These are phyloP conservation scores for Chymomyza procnemis DNA, from an alignment of 2,888 invertebrate genomes.

Conservation along the genomic window DNA sequence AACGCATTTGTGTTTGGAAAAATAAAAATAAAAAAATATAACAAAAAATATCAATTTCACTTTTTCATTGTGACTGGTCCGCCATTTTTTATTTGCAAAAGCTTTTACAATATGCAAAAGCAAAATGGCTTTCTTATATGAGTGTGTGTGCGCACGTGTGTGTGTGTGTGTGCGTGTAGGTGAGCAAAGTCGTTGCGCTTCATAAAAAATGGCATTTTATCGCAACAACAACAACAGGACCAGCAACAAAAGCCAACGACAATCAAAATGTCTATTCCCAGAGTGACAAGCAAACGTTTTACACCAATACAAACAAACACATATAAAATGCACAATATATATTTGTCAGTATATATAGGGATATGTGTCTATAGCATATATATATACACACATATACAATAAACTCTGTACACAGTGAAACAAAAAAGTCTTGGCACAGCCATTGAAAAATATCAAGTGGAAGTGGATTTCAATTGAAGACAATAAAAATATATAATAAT, in stretches of 20 bases:
- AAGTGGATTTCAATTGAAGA: too few relatives aligned
- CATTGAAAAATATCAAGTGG: too few relatives aligned
- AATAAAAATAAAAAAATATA: not conserved
- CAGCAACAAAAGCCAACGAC: constrained; percentile 45
- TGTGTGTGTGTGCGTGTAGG: constrained; percentile 11
- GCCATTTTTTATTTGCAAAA: constrained; percentile 3
- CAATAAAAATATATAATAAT: too few relatives aligned
- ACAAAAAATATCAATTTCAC: constrained; percentile 64
- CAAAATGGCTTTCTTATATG: constrained; percentile 6
- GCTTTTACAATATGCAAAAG: constrained; percentile 26
- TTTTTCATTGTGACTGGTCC: constrained; percentile 18
- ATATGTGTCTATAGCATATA: not conserved
- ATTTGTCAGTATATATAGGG: not conserved
- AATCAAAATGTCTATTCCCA: constrained; percentile 55
- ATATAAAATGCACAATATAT: not conserved
- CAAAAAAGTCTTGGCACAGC: too few relatives aligned
- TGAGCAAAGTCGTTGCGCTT: constrained; percentile 38
- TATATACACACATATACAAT: not conserved
- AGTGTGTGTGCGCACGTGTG: constrained; percentile 11
- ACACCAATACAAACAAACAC: not conserved
- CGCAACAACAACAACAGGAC: constrained; percentile 21
- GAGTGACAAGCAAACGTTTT: constrained; percentile 4
- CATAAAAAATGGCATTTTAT: constrained; percentile 22
- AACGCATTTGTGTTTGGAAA: constrained; percentile 19
- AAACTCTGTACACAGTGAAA: too few relatives aligned